A percentile compares a stretch with the other conserved stretches of the same genome.
Conservation (phyloP, 2,797 vertebrate species). For the Allobates femoralis region DNA sequence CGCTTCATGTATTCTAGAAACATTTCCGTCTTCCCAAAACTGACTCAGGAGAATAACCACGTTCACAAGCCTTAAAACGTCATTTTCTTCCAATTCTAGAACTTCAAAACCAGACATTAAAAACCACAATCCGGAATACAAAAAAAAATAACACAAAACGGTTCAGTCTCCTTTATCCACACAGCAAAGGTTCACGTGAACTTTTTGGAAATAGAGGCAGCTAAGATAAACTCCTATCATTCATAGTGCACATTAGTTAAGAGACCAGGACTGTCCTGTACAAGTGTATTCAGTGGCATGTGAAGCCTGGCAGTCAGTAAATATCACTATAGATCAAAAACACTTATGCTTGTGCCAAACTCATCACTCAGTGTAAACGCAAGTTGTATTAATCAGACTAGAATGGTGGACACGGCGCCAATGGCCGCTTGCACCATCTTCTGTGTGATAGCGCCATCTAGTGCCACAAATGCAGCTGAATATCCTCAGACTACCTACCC, state of each 20-base stretch:
- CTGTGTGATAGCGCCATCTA: slow-evolving; percentile 21
- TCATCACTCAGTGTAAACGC: slow-evolving; percentile 13
- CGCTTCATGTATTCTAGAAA: neutral
- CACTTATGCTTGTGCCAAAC: slow-evolving; percentile 4
- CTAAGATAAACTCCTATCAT: neutral
- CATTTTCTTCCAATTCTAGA: neutral
- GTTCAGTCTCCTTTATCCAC: neutral
- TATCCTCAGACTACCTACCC: neutral
- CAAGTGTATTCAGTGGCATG: neutral
- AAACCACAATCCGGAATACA: neutral
- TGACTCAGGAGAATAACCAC: neutral
- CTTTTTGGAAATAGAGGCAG: slow-evolving; percentile 7
- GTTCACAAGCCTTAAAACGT: neutral
- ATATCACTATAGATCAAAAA: neutral
- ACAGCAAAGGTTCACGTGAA: neutral
- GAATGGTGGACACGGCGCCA: neutral
- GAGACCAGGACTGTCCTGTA: neutral
- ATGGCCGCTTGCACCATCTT: neutral
- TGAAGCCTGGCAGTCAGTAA: neutral
- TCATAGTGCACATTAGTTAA: slow-evolving; percentile 22
- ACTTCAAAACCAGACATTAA: neutral
- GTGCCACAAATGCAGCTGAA: neutral
- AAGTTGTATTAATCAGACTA: neutral
- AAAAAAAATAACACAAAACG: neutral
- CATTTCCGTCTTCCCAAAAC: neutral